phyloP scores from a whole-genome alignment of 2,113 vertebrate species.

The Chlorocebus sabaeus region DNA sequence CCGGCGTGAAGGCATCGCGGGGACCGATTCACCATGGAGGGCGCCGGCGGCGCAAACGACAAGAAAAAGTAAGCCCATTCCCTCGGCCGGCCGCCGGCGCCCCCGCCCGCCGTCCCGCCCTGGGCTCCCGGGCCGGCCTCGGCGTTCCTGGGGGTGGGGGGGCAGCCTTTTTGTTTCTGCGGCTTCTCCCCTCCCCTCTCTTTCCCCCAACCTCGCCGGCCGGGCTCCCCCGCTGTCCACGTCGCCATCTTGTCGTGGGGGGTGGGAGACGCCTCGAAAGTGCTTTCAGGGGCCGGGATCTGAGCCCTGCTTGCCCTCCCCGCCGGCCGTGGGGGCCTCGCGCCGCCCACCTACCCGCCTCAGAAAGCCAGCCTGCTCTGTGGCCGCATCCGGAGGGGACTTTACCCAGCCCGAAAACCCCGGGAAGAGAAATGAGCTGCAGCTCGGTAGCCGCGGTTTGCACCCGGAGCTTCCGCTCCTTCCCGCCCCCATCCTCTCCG shows the following conservation, averaged over 20 bases:
- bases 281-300: conserved; percentile 49
- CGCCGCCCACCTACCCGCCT: not conserved
- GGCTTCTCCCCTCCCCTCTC: not conserved
- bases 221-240: conserved; percentile 71
- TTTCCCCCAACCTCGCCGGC: conserved; percentile 27
- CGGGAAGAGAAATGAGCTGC: not conserved
- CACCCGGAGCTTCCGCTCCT: conserved; percentile 52
- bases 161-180: conserved; percentile 52
- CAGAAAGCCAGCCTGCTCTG: fast-evolving
- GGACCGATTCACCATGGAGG: conserved; percentile 74
- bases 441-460: not conserved
- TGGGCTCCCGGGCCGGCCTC: not conserved
- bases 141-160: not conserved
- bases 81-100: not conserved
- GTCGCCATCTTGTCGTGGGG: conserved; percentile 84
- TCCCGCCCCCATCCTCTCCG: not conserved
- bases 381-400: not conserved
- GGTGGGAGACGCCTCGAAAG: conserved; percentile 64
- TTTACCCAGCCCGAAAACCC: not conserved
- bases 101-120: not conserved
- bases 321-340: not conserved
- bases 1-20: conserved; percentile 46
- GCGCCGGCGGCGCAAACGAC: conserved; percentile 78
- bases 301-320: not conserved
- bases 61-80: conserved; percentile 80